Evolutionary conservation across 2,888 invertebrate species (phyloP).

Genomic region (Geophilus truncorum): DNA sequence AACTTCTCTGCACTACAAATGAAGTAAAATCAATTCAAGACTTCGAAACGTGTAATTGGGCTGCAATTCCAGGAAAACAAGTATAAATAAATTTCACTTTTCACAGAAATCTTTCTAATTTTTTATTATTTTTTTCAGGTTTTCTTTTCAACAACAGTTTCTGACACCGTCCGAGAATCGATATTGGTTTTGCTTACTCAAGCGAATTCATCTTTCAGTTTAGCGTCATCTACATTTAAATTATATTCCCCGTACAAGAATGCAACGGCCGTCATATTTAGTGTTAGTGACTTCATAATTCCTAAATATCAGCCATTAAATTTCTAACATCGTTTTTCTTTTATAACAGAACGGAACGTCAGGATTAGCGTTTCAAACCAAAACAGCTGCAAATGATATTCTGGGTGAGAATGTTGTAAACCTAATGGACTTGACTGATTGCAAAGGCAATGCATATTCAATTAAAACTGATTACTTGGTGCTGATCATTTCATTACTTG

Average conservation of each 20-base stretch:
- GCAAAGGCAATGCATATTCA: neutral
- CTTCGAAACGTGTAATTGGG: constrained; percentile 59
- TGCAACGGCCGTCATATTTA: constrained; percentile 3
- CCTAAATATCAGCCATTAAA: neutral
- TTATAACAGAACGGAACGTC: neutral
- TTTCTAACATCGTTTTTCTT: neutral
- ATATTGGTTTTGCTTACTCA: neutral
- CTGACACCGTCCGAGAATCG: neutral
- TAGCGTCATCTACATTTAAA: neutral
- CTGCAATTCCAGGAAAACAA: constrained; percentile 58
- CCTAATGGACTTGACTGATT: neutral
- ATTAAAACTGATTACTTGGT: neutral
- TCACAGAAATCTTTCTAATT: neutral
- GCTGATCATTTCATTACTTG: neutral
- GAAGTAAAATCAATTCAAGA: constrained; percentile 55
- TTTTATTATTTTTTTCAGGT: neutral
- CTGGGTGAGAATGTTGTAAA: neutral
- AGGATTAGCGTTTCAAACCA: neutral
- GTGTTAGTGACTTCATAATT: neutral
- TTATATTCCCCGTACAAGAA: neutral
- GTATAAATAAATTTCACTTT: constrained; percentile 42
- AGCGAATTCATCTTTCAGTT: neutral
- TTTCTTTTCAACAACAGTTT: neutral
- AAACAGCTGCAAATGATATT: neutral
- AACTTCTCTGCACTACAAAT: constrained; percentile 61